phyloP scores from a whole-genome alignment of 1,140 invertebrate species.

The Drosophila lowei region DNA sequence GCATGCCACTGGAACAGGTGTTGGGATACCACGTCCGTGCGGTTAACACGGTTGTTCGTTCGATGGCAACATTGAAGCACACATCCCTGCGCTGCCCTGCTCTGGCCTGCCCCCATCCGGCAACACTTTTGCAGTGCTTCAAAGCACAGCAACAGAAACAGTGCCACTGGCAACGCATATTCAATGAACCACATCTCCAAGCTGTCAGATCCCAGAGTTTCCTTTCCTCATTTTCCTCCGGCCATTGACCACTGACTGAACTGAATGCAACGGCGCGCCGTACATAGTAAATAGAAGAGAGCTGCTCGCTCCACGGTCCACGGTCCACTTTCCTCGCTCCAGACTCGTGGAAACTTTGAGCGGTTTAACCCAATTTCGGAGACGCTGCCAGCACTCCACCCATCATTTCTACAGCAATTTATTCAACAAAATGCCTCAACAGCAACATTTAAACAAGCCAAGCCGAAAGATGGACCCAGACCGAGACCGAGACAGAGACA shows the following conservation, averaged over 20 bases:
- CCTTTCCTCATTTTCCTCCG: constrained; percentile 29
- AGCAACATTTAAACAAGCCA: no score
- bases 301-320: background rate
- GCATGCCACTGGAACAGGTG: constrained; percentile 22
- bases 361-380: constrained; percentile 39
- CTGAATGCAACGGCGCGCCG: constrained; percentile 13
- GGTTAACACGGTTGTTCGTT: constrained; percentile 36
- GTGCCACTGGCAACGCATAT: constrained; percentile 48
- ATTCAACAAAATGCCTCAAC: constrained; percentile 1
- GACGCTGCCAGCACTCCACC: background rate
- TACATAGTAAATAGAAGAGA: no score
- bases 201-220: background rate
- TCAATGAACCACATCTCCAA: constrained; percentile 45
- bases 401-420: constrained; percentile 7
- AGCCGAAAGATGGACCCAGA: no score
- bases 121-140: background rate
- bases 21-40: constrained; percentile 14
- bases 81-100: background rate
- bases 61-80: background rate
- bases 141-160: constrained; percentile 13
- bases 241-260: constrained; percentile 33
- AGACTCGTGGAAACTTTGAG: constrained; percentile 16
- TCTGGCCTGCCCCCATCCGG: background rate
- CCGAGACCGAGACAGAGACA: no score
- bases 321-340: no score